Evolutionary conservation across 2,113 vertebrate species (phyloP).

Genomic region (Herpailurus yagouaroundi): DNA sequence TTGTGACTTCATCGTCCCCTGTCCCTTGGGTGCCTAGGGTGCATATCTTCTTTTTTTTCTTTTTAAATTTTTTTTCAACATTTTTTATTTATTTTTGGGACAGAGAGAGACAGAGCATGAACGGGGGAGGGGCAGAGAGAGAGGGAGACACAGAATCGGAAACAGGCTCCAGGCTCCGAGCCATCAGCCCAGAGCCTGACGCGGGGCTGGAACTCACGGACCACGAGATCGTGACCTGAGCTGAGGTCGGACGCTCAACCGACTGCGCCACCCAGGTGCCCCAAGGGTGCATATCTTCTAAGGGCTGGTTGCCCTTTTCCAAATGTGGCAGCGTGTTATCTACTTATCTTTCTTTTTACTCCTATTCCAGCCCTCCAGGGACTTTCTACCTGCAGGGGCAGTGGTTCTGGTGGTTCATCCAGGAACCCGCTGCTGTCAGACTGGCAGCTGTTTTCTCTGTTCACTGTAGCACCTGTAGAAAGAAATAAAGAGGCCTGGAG

Average conservation of each 20-base stretch:
- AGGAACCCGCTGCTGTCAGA: slow-evolving; percentile 91
- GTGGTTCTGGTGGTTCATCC: slow-evolving; percentile 86
- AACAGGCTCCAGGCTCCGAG: too few species aligned
- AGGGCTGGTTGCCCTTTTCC: neutral
- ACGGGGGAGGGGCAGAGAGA: too few species aligned
- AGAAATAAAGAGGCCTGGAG: neutral
- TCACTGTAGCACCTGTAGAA: slow-evolving; percentile 64
- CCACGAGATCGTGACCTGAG: too few species aligned
- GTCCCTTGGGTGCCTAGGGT: neutral
- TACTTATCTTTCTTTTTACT: neutral
- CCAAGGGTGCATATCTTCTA: neutral
- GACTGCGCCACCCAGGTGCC: too few species aligned
- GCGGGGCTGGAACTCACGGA: too few species aligned
- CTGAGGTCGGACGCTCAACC: too few species aligned
- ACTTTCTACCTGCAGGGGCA: slow-evolving; percentile 75
- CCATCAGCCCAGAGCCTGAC: too few species aligned
- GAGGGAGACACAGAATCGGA: too few species aligned
- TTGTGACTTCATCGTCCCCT: neutral
- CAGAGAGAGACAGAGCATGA: too few species aligned
- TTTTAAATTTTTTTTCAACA: too few species aligned
- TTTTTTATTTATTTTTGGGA: too few species aligned
- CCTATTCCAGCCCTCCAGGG: rapidly evolving
- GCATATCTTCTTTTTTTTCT: neutral
- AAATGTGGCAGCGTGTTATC: rapidly evolving
- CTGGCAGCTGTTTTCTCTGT: slow-evolving; percentile 89